Conservation (phyloP, 2,113 vertebrate species). For the Junco hyemalis region DNA sequence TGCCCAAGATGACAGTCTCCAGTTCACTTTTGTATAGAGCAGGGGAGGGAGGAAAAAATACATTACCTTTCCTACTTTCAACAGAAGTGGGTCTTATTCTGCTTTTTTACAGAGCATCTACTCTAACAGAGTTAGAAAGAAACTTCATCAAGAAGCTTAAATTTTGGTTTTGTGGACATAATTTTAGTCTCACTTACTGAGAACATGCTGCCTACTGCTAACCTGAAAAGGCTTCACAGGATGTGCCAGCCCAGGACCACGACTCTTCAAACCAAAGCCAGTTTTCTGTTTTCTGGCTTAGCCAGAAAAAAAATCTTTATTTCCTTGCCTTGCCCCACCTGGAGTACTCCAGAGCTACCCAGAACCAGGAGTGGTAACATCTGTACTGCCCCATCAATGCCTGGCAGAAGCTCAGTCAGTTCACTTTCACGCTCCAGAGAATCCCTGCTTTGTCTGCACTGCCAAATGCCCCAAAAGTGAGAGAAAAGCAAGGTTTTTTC, state of each 20-base stretch:
- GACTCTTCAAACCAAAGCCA: neutral
- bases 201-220: neutral
- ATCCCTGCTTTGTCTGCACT: neutral
- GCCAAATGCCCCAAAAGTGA: neutral
- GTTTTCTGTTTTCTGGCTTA: neutral
- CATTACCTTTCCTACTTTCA: neutral
- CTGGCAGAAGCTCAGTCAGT: neutral
- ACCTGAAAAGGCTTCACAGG: neutral
- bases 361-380: neutral
- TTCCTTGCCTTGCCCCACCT: neutral
- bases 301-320: neutral
- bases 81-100: neutral
- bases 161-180: neutral
- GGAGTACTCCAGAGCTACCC: neutral
- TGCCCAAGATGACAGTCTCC: neutral
- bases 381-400: neutral
- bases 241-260: neutral
- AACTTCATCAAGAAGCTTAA: neutral
- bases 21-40: neutral
- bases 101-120: neutral
- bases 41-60: neutral
- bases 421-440: neutral
- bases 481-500: neutral
- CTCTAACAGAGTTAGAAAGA: neutral
- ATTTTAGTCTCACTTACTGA: neutral